Evolutionary conservation across 2,888 invertebrate species (phyloP), one percentile per base, ranked within the genome.

Genomic region (Acleris emargana): DNA sequence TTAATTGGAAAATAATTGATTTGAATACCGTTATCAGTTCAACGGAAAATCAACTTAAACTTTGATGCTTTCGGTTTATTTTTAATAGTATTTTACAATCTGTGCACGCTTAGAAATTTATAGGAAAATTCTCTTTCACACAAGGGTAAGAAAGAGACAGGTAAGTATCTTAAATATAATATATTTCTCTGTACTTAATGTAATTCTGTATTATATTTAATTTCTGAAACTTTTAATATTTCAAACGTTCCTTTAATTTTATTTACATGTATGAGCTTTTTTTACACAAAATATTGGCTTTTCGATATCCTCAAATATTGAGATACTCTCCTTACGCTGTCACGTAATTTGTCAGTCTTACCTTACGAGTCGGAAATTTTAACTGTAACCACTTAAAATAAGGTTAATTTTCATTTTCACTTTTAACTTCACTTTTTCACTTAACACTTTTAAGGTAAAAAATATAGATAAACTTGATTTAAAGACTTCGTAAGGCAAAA

Each of bases 1-100:
- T 76, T 84, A 80, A 85, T 85, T 83, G 80, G 76, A 83, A 83
- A 83, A 80, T 84, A 85, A 85, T 85, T 83, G 86, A 84, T 84
- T 85, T 74, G 61, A 69, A 75, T 71, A 76, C 58, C 5, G 58
- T 54, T 54, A 54, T 45, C 47, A 53, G 17, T 18, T 22, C 42
- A 49, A 47, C 47, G 32, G 18, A 28, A 62, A 58, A 47, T 25
- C 13, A 5, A 38, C 20, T 52, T 9, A 25, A 51, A 52, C 3
- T 22, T 20, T 20, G 2, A n/a, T n/a, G 45, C 6, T 45, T 45
- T 45, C 18, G 52, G 45, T n/a, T 20, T 20, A 53, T 38, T 38
- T 38, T 38, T 13, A 38, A 13, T 38, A 1, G 9, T 38, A 13
- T 13, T 13, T 38, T 3, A 32, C 9, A 32, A 32, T 13, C 13